These are phyloP conservation scores for Disparrhopalites patrizii DNA, from an alignment of 2,888 invertebrate genomes.

Conservation along the genomic window DNA sequence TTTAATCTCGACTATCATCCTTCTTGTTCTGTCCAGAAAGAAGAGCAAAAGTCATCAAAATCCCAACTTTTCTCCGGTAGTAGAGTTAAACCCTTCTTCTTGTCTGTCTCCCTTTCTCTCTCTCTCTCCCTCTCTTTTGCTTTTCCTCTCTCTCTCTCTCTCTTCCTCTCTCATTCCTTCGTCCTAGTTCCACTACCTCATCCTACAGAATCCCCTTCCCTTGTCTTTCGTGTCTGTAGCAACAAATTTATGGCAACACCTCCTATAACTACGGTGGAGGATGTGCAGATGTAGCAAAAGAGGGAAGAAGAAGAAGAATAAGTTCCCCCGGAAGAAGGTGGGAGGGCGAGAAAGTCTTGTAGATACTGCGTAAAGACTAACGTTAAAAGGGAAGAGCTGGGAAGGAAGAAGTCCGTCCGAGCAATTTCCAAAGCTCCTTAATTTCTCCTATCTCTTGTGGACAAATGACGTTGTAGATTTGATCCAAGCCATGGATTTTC, in stretches of 20 bases:
- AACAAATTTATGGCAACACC: constrained; percentile 25
- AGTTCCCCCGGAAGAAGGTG: no score
- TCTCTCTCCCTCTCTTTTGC: not conserved
- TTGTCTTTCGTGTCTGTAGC: not conserved
- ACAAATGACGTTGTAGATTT: constrained; percentile 16
- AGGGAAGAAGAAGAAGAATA: no score
- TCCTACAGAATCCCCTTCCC: not conserved
- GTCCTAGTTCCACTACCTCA: not conserved
- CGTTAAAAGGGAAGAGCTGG: no score
- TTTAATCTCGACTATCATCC: constrained; percentile 22
- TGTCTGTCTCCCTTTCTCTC: not conserved
- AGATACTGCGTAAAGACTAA: no score
- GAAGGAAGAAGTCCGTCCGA: no score
- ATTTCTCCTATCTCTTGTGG: constrained; percentile 18
- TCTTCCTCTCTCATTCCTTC: not conserved
- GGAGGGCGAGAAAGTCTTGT: no score
- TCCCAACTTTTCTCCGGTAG: constrained; percentile 13
- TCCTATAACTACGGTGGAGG: no score
- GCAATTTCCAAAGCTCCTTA: constrained; percentile 26
- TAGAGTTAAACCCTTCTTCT: not conserved
- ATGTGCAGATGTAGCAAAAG: no score
- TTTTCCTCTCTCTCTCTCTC: not conserved
- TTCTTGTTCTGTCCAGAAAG: not conserved
- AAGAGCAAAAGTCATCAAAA: constrained; percentile 29
- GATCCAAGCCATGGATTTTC: not conserved